Conservation (phyloP, 2,888 invertebrate species). For the Petrolisthes manimaculis region DNA sequence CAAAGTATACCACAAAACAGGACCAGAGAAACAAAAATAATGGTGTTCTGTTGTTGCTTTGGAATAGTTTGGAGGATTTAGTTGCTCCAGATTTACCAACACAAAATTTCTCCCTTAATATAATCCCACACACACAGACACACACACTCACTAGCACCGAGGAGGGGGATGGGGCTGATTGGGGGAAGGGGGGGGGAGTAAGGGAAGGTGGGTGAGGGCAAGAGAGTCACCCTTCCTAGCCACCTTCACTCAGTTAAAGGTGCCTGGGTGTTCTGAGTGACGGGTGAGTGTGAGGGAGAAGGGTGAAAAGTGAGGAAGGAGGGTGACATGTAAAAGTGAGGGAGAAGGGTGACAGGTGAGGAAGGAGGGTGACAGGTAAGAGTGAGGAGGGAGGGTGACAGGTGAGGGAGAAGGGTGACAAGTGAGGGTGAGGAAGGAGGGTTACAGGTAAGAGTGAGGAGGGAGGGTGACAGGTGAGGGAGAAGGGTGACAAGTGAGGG, state of each 20-base stretch:
- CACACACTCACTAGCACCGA: neutral
- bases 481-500: neutral
- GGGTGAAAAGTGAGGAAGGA: neutral
- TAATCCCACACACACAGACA: neutral
- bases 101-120: neutral
- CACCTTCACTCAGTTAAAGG: too few species aligned
- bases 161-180: neutral
- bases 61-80: too few species aligned
- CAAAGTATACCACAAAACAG: too few species aligned
- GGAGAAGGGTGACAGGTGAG: neutral
- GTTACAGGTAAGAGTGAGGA: neutral
- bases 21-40: neutral
- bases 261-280: neutral
- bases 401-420: neutral
- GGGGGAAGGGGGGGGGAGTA: neutral
- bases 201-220: neutral
- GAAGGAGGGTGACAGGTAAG: neutral
- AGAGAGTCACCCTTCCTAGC: too few species aligned
- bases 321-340: neutral
- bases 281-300: neutral
- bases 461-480: neutral
- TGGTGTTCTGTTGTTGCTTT: neutral
- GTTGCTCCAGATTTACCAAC: too few species aligned
- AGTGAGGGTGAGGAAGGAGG: neutral
- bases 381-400: neutral